Evolutionary conservation across 2,888 invertebrate species (phyloP), one percentile per base, ranked within the genome.

Genomic region (Caenorhabditis zanzibari): DNA sequence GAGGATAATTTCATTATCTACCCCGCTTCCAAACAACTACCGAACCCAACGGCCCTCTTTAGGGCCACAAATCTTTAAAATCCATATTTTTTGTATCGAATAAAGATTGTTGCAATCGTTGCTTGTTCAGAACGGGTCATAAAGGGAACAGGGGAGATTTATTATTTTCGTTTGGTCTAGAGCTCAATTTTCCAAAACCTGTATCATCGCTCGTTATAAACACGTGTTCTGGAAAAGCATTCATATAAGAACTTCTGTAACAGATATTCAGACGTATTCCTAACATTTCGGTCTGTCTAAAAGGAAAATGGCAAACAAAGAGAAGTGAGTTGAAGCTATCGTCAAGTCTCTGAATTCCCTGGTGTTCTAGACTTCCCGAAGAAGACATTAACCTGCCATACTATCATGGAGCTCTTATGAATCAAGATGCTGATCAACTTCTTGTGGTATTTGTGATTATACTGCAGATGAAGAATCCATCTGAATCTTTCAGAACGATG

Each of bases 41-140:
- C 81, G 81, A 83, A 88, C 88, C 86, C 87, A 87, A 88, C 88
- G 88, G 87, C 88, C 87, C 87, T 88, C 88, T 88, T 88, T 88
- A 88, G 87, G 86, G 87, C 86, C 87, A 88, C 87, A 88, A 84
- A 38, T 59, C 5, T 47, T n/a, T 3, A n/a, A 19, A 19, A 47
- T 47, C 47, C 47, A 19, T n/a, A 3, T 47, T 47, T n/a, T 19
- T 4, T 19, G 3, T 56, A 6, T 56, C 12, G 26, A 16, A 47
- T 47, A 47, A 47, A 47, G 47, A n/a, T 47, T 47, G n/a, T n/a
- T 28, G 32, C 4, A 32, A 32, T 32, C 5, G 5, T 32, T 32
- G 7, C 32, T 32, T 6, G 32, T 32, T n/a, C n/a, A n/a, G n/a
- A n/a, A n/a, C n/a, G n/a, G n/a, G n/a, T n/a, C n/a, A n/a, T n/a